Conservation (phyloP, 2,113 vertebrate genomes). For the Chelonoidis abingdonii region DNA sequence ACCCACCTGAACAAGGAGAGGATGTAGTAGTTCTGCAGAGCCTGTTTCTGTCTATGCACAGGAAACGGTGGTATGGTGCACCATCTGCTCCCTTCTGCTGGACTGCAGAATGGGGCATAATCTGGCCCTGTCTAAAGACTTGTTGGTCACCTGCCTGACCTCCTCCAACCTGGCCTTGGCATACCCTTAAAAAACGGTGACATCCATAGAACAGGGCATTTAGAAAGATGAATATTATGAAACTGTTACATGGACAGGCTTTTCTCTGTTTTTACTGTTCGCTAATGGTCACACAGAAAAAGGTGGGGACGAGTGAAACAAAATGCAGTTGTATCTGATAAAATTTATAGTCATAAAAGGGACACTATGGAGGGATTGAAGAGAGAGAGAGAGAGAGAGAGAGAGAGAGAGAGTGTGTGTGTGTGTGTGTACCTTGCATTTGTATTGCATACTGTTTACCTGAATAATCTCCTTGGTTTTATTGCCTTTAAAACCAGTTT, state of each 20-base stretch:
- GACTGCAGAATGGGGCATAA: not conserved
- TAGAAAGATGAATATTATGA: not conserved
- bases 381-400: too few relatives aligned
- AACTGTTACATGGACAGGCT: not conserved
- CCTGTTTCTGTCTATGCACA: not conserved
- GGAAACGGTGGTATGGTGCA: fast-evolving
- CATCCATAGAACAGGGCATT: not conserved
- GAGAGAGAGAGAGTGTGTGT: not conserved
- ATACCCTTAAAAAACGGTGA: not conserved
- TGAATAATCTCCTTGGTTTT: constrained; percentile 4
- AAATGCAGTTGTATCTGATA: not conserved
- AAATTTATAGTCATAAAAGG: not conserved
- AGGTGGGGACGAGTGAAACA: not conserved
- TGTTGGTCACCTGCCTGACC: not conserved
- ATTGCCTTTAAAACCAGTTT: constrained; percentile 31
- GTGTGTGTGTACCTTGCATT: not conserved
- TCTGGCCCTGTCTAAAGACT: not conserved
- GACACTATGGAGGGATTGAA: not conserved
- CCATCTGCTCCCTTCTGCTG: not conserved
- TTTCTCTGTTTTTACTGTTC: not conserved
- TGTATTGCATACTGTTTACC: not conserved
- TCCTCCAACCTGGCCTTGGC: not conserved
- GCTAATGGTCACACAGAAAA: not conserved
- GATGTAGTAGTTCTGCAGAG: not conserved
- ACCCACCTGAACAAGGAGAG: not conserved